phyloP scores from a whole-genome alignment of 2,888 invertebrate genomes.

The Neoaliturus tenellus region DNA sequence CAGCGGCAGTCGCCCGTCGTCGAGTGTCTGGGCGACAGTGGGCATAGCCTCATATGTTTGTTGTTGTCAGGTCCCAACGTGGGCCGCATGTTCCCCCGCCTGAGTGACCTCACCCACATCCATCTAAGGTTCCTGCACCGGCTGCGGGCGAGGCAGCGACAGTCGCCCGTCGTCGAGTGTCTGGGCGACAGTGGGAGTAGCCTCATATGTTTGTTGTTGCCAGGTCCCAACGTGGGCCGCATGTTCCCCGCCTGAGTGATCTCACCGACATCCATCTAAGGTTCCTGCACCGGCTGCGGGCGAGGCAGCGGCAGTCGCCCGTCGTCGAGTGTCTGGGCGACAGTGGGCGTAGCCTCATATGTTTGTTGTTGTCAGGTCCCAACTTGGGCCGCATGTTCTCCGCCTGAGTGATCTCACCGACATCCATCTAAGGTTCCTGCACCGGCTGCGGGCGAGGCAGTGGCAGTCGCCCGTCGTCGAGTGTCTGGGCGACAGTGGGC shows the following conservation, averaged over 20 bases:
- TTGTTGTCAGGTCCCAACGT: slow-evolving; percentile 80
- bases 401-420: slow-evolving; percentile 90
- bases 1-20: slow-evolving; percentile 83
- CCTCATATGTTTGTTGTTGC: too few relatives aligned
- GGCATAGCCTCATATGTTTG: too few relatives aligned
- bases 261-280: slow-evolving; percentile 90
- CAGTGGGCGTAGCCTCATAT: too few relatives aligned
- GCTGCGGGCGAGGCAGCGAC: slow-evolving; percentile 82
- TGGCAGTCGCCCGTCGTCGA: slow-evolving; percentile 81
- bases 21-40: slow-evolving; percentile 89
- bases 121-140: slow-evolving; percentile 86
- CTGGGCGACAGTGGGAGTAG: too few relatives aligned
- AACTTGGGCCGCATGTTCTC: slow-evolving; percentile 93
- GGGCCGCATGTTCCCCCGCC: slow-evolving; percentile 93
- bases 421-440: slow-evolving; percentile 87
- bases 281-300: slow-evolving; percentile 82
- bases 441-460: slow-evolving; percentile 83
- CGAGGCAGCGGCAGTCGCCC: slow-evolving; percentile 81
- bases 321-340: slow-evolving; percentile 90
- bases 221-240: slow-evolving; percentile 82
- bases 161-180: slow-evolving; percentile 82
- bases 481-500: slow-evolving; percentile 90
- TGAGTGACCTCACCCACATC: slow-evolving; percentile 90
- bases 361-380: too few relatives aligned
- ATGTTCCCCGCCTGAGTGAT: slow-evolving; percentile 94